Conservation (phyloP, 2,888 invertebrate species). For the Coremacera marginata region DNA sequence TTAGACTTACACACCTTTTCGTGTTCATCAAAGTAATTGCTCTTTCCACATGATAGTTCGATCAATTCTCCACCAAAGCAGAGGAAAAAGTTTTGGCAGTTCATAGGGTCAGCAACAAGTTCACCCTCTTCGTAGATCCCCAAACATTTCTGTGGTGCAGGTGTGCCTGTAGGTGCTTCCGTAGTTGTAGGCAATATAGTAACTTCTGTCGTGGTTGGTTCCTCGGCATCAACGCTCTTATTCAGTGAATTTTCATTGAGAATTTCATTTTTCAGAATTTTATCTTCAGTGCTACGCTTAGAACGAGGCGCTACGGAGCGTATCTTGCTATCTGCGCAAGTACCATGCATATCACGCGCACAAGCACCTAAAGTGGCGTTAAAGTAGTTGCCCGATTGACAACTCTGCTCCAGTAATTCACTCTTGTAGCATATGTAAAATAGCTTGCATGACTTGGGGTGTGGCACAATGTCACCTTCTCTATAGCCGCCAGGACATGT, state of each 20-base stretch:
- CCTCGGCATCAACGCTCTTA: background rate
- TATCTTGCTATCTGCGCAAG: conserved; percentile 39
- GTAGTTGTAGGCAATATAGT: too few relatives aligned
- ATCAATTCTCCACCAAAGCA: conserved; percentile 38
- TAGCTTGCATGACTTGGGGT: conserved; percentile 51
- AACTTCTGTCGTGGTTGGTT: too few relatives aligned
- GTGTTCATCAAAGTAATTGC: conserved; percentile 28
- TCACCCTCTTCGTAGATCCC: conserved; percentile 41
- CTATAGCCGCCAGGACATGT: conserved; percentile 49
- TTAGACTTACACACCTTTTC: conserved; percentile 50
- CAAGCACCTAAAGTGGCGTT: conserved; percentile 36
- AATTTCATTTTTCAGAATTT: background rate
- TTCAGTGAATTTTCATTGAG: background rate
- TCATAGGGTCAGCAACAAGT: conserved; percentile 26
- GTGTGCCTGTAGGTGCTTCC: background rate
- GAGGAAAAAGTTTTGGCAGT: conserved; percentile 37
- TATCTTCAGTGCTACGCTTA: background rate
- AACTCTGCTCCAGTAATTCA: conserved; percentile 51
- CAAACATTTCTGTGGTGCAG: background rate
- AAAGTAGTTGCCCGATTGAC: conserved; percentile 55
- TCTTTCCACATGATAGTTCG: conserved; percentile 30
- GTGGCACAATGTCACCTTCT: conserved; percentile 51
- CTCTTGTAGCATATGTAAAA: conserved; percentile 57
- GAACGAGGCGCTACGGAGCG: background rate
- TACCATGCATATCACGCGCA: conserved; percentile 40